Evolutionary conservation across 2,797 vertebrate genomes (phyloP).

Genomic region (Lithobates pipiens): DNA sequence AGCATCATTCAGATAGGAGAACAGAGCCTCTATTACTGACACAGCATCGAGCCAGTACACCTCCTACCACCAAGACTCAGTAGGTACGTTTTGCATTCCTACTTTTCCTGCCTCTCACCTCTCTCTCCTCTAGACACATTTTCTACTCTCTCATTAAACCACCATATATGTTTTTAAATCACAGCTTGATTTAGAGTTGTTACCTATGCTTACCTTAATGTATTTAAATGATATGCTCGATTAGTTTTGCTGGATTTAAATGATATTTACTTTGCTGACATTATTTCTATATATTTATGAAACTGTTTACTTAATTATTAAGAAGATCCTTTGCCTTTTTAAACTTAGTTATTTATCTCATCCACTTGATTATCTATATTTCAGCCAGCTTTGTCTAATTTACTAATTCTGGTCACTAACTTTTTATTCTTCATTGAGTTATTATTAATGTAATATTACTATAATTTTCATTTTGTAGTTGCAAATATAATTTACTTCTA

Average conservation of each 20-base stretch:
- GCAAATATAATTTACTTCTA: background rate
- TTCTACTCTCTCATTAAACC: constrained; percentile 23
- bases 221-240: background rate
- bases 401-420: background rate
- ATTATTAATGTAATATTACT: background rate
- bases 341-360: background rate
- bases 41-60: constrained; percentile 57
- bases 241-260: background rate
- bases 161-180: constrained; percentile 14
- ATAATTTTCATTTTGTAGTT: background rate
- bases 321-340: background rate
- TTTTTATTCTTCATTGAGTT: background rate
- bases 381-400: background rate
- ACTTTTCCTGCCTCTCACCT: constrained; percentile 40
- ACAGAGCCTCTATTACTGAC: constrained; percentile 61
- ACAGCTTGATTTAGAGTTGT: background rate
- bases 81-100: constrained; percentile 59
- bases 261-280: background rate
- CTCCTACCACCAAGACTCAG: constrained; percentile 56
- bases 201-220: background rate
- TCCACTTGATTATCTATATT: background rate
- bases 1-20: constrained; percentile 62
- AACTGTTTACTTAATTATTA: too few relatives aligned
- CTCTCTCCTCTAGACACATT: constrained; percentile 2
- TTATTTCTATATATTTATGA: too few relatives aligned